Evolutionary conservation across 1,140 invertebrate species (phyloP).

Genomic region (Geopemphigus sp.): DNA sequence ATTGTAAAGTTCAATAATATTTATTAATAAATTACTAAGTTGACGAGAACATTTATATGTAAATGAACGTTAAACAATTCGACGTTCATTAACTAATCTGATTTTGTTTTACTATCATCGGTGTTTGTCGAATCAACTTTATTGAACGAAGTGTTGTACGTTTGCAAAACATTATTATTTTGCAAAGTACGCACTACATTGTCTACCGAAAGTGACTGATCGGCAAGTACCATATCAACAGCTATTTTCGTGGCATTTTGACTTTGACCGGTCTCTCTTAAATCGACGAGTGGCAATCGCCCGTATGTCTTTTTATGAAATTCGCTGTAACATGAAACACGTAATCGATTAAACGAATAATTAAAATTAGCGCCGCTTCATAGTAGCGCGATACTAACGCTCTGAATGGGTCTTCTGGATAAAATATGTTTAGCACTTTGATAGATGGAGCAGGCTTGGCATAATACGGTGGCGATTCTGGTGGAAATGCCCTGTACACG

Average conservation of each 20-base stretch:
- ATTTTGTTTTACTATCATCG: background rate
- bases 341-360: background rate
- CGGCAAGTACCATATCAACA: background rate
- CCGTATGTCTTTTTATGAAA: slow-evolving; percentile 20
- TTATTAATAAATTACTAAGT: too few relatives aligned
- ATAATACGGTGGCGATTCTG: slow-evolving; percentile 72
- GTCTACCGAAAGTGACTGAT: background rate
- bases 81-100: background rate
- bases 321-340: background rate
- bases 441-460: slow-evolving; percentile 63
- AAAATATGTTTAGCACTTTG: slow-evolving; percentile 71
- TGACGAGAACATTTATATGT: too few relatives aligned
- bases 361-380: background rate
- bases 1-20: too few relatives aligned
- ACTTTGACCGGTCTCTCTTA: background rate
- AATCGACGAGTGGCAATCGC: background rate
- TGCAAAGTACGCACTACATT: slow-evolving; percentile 4
- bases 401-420: slow-evolving; percentile 80
- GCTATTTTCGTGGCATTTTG: slow-evolving; percentile 21
- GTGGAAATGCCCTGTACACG: slow-evolving; percentile 82
- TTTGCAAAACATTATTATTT: background rate
- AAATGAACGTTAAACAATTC: too few relatives aligned
- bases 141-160: background rate
- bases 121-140: background rate
- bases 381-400: slow-evolving; percentile 59